Conservation (phyloP, 2,888 invertebrate genomes). For the Reticulitermes lucifugus region DNA sequence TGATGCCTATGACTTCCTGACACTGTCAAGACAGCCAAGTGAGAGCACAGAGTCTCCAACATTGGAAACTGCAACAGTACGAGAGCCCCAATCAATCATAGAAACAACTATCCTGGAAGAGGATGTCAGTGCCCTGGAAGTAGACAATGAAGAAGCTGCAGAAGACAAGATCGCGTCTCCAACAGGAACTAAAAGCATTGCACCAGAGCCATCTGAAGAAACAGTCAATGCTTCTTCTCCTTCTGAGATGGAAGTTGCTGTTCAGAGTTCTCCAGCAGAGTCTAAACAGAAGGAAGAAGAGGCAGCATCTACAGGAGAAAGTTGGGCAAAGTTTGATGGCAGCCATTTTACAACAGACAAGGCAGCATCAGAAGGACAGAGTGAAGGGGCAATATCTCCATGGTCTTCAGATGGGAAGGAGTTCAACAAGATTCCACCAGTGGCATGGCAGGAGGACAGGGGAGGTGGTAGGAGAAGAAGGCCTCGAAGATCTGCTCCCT, state of each 20-base stretch:
- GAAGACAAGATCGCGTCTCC: conserved; percentile 9
- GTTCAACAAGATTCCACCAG: conserved; percentile 64
- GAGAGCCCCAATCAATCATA: conserved; percentile 57
- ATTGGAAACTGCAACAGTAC: conserved; percentile 53
- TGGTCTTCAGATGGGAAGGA: conserved; percentile 84
- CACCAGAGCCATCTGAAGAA: conserved; percentile 19
- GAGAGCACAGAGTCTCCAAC: conserved; percentile 57
- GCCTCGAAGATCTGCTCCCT: conserved; percentile 52
- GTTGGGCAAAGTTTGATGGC: conserved; percentile 72
- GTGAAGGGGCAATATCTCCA: conserved; percentile 71
- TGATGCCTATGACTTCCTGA: conserved; percentile 54
- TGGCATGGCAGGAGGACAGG: conserved; percentile 64
- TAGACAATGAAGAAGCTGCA: conserved; percentile 54
- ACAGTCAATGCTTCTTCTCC: conserved; percentile 34
- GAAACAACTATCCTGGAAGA: conserved; percentile 58
- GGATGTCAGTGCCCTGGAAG: conserved; percentile 56
- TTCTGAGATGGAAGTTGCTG: conserved; percentile 34
- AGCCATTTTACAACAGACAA: conserved; percentile 58
- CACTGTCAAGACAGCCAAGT: conserved; percentile 56
- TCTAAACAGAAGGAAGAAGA: conserved; percentile 42
- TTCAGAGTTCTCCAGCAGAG: conserved; percentile 62
- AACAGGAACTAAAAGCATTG: not conserved
- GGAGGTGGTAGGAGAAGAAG: conserved; percentile 60
- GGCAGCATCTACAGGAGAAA: conserved; percentile 59
- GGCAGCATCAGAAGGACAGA: conserved; percentile 56